Conservation (phyloP, 2,888 invertebrate species). For the Tetrapedia diversipes region DNA sequence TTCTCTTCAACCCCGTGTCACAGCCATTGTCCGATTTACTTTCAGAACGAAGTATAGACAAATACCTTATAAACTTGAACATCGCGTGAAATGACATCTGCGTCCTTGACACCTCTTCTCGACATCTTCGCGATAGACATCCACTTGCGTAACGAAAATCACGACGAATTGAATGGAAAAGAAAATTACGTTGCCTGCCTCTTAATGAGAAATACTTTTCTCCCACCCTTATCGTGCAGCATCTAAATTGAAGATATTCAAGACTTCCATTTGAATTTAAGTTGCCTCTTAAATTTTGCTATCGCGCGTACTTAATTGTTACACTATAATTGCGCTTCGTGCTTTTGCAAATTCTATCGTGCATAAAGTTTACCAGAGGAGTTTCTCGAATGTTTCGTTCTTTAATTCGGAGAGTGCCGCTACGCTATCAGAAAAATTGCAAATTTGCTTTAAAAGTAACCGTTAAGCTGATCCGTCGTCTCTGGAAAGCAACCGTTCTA, state of each 20-base stretch:
- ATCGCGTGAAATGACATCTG: neutral
- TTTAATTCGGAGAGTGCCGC: neutral
- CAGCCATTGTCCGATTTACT: constrained; percentile 47
- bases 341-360: neutral
- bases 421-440: neutral
- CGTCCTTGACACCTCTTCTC: constrained; percentile 42
- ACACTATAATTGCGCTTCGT: neutral
- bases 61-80: constrained; percentile 9
- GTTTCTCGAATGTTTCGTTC: neutral
- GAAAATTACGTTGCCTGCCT: neutral
- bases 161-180: constrained; percentile 7
- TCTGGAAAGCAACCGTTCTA: neutral
- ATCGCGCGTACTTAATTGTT: constrained; percentile 6
- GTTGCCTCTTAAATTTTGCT: neutral
- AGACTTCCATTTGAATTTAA: neutral
- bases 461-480: neutral
- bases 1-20: constrained; percentile 27
- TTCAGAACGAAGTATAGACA: neutral
- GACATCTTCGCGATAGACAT: constrained; percentile 4
- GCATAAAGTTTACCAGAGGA: neutral
- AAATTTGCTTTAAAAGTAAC: neutral
- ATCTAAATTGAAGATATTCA: too few species aligned
- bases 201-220: neutral
- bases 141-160: constrained; percentile 9
- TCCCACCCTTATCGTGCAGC: neutral